These are phyloP conservation scores for Leptopilina myrica DNA, from an alignment of 2,888 invertebrate genomes.

Conservation along the genomic window DNA sequence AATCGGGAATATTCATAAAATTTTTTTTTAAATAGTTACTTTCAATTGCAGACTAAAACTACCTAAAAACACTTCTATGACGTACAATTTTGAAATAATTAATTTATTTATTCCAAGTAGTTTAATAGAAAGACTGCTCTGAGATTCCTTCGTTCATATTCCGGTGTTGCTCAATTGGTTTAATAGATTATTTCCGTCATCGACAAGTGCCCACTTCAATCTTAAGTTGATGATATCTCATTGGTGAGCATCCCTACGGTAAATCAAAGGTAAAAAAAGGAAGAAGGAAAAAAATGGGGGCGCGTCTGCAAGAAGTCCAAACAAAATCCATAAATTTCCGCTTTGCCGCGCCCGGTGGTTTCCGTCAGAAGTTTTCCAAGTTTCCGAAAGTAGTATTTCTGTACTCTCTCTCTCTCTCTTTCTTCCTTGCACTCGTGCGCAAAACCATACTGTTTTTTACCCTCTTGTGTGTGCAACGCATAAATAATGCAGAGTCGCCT, in stretches of 20 bases:
- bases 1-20: no score
- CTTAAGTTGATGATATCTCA: constrained; percentile 52
- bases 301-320: constrained; percentile 66
- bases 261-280: constrained; percentile 66
- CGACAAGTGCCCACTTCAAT: constrained; percentile 22
- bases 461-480: constrained; percentile 57
- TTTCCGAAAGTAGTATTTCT: constrained; percentile 74
- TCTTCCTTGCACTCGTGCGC: constrained; percentile 3
- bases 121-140: constrained; percentile 13
- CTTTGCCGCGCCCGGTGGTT: constrained; percentile 71
- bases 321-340: constrained; percentile 76
- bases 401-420: constrained; percentile 44
- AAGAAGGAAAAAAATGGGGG: neutral
- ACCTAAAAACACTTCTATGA: no score
- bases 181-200: constrained; percentile 39
- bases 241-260: constrained; percentile 62
- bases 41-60: no score
- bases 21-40: no score
- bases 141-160: neutral
- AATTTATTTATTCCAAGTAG: no score
- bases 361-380: constrained; percentile 74
- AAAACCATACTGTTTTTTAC: constrained; percentile 53
- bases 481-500: constrained; percentile 68
- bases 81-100: no score
- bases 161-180: constrained; percentile 35